Conservation (phyloP, 2,888 invertebrate species). For the Diarsia dahlii region DNA sequence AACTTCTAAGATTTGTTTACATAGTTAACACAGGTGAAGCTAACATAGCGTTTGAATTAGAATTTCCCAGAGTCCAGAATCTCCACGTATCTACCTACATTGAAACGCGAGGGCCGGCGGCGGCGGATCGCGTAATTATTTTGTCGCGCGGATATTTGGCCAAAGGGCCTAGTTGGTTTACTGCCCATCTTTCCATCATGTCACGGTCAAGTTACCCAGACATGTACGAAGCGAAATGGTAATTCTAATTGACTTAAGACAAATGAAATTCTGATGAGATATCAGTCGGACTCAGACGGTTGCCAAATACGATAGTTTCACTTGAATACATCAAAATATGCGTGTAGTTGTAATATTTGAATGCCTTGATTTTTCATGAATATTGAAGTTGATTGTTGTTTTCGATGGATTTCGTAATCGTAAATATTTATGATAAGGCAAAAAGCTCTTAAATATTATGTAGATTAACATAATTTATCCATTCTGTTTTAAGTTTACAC, state of each 20-base stretch:
- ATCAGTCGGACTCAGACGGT: constrained; percentile 29
- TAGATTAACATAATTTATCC: neutral
- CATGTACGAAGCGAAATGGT: constrained; percentile 59
- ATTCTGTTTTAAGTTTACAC: too few relatives aligned
- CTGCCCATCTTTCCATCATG: neutral
- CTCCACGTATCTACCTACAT: too few relatives aligned
- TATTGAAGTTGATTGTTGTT: constrained; percentile 21
- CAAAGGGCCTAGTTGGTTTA: neutral
- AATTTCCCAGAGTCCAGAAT: too few relatives aligned
- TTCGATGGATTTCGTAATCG: constrained; percentile 7
- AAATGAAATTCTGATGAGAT: constrained; percentile 59
- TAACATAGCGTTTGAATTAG: neutral
- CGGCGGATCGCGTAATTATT: too few relatives aligned
- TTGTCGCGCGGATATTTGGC: neutral
- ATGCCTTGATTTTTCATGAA: constrained; percentile 33
- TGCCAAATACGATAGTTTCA: constrained; percentile 54
- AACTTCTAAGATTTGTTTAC: neutral
- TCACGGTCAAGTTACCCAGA: constrained; percentile 52
- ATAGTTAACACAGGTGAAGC: neutral
- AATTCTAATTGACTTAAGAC: constrained; percentile 57
- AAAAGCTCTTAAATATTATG: neutral
- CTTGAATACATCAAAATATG: constrained; percentile 54
- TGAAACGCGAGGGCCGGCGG: too few relatives aligned
- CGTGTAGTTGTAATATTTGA: constrained; percentile 22
- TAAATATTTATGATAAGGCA: constrained; percentile 28